phyloP scores from a whole-genome alignment of 2,888 invertebrate species.

The Ischnura elegans region DNA sequence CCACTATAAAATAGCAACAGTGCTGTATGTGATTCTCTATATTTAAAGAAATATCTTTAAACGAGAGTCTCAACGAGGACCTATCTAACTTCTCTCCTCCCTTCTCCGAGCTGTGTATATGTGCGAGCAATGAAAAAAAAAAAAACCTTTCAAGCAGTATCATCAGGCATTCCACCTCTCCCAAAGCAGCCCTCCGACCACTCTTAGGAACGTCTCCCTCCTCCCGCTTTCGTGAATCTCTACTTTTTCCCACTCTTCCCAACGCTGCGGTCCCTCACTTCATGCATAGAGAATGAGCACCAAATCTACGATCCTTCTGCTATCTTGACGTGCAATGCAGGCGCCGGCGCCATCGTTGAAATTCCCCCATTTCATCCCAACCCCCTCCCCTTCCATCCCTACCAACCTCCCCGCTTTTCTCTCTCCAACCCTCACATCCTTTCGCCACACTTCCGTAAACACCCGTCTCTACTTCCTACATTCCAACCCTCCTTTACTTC shows the following conservation, averaged over 20 bases:
- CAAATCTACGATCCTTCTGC: slow-evolving; percentile 53
- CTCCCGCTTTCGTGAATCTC: slow-evolving; percentile 21
- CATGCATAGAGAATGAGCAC: slow-evolving; percentile 60
- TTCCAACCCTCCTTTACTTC: neutral
- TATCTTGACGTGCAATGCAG: slow-evolving; percentile 43
- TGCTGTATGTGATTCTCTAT: too few relatives aligned
- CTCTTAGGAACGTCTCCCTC: neutral
- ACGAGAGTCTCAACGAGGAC: too few relatives aligned
- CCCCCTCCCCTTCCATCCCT: neutral
- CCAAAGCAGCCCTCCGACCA: neutral
- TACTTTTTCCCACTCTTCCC: neutral
- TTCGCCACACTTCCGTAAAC: too few relatives aligned
- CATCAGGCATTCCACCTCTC: neutral
- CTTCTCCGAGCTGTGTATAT: neutral
- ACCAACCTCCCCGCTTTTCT: neutral
- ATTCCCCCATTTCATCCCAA: neutral
- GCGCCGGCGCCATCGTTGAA: slow-evolving; percentile 5
- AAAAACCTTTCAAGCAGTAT: neutral
- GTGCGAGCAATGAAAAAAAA: neutral
- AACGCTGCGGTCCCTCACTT: neutral
- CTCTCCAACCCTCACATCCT: neutral
- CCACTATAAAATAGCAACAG: too few relatives aligned
- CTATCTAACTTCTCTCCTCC: neutral
- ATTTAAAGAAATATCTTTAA: too few relatives aligned
- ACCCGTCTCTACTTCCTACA: too few relatives aligned